These are phyloP conservation scores for Syngnathus rostellatus DNA, from an alignment of 2,797 vertebrate genomes.

Conservation along the genomic window DNA sequence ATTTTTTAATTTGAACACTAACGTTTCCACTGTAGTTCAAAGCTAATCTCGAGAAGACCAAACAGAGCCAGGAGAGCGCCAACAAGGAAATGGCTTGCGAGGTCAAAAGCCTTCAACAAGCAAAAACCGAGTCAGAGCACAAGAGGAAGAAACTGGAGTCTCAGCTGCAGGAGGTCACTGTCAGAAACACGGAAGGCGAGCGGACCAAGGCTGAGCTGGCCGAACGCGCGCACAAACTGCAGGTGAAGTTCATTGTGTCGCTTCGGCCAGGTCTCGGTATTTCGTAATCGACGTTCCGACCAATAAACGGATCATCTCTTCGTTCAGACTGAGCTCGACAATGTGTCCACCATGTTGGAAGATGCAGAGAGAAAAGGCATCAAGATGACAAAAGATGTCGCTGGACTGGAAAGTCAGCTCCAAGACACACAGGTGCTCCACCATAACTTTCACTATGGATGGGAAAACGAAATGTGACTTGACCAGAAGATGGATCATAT, in stretches of 20 bases:
- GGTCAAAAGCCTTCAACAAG: constrained; percentile 90
- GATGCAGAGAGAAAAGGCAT: constrained; percentile 95
- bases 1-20: neutral
- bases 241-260: constrained; percentile 56
- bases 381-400: constrained; percentile 85
- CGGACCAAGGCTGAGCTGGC: constrained; percentile 77
- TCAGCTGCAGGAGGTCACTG: constrained; percentile 86
- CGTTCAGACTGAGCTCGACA: constrained; percentile 86
- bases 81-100: constrained; percentile 91
- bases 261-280: neutral
- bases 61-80: constrained; percentile 87
- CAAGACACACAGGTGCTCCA: constrained; percentile 87
- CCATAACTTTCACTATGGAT: neutral
- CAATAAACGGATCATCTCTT: neutral
- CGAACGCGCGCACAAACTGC: constrained; percentile 84
- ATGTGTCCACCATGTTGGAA: constrained; percentile 83
- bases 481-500: neutral
- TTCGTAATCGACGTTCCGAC: neutral
- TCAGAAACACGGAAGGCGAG: constrained; percentile 84
- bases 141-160: constrained; percentile 94
- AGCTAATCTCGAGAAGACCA: constrained; percentile 93
- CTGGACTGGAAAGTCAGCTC: constrained; percentile 86
- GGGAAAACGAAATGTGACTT: neutral
- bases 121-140: constrained; percentile 87
- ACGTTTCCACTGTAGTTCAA: constrained; percentile 74